Evolutionary conservation across 1,140 invertebrate genomes (phyloP), one percentile per base, ranked within the genome.

Genomic region (Euschistus heros): DNA sequence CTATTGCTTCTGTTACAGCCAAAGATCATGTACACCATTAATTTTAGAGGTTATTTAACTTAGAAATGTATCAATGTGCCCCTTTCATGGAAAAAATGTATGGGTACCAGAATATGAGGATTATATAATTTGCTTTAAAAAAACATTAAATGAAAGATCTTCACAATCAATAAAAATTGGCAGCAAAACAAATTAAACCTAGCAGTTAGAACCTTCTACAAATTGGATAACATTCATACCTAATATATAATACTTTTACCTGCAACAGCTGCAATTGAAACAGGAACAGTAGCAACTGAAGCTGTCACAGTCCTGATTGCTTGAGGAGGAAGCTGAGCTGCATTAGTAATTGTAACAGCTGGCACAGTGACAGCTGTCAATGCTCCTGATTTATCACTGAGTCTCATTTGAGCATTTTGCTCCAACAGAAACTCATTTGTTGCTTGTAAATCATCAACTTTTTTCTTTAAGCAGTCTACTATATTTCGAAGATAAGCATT

Each of bases 351-450:
- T 1, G 80, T 82, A 2, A 82, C 80, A 15, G 81, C 79, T 8
- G 81, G 81, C 0, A 83, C 77, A 20, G 72, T 72, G 0, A 82
- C 81, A 13, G 80, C 75, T 6, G 78, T 80, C 10, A 79, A 75
- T 63, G 74, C 80, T 66, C 76, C 72, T 63, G 74, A 80, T 66
- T 83, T 82, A 66, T 82, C 84, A 30, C 81, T 81, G 66, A 88
- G 80, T 57, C 88, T 78, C 63, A 89, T 75, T 57, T 87, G 83
- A 13, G 87, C 87, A 74, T 91, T 91, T 76, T 91, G 88, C 69
- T 89, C 86, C 57, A 91, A 72, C 0, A 91, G 77, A 73, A 89
- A 89, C 73, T 90, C 87, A 74, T 90, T 91, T 2, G 88, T 87
- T 7, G 87, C 86, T n/a, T 84, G 85, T 60, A 69, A 54, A 67